phyloP scores from a whole-genome alignment of 2,113 vertebrate species.

The Thinocorus orbignyianus region DNA sequence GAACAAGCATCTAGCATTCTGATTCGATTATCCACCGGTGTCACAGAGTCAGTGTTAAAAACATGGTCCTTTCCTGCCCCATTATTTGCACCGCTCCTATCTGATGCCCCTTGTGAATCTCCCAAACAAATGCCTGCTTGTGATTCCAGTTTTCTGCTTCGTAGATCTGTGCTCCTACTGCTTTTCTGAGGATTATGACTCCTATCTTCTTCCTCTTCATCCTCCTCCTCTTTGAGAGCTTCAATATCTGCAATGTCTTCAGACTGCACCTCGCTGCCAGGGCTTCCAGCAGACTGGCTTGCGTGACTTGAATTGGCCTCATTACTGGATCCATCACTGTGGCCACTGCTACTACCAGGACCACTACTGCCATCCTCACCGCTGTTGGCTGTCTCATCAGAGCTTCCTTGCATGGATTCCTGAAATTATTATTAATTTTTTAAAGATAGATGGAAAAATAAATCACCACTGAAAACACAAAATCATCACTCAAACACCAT shows the following conservation, averaged over 20 bases:
- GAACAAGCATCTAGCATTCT: slow-evolving; percentile 88
- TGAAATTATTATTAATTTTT: slow-evolving; percentile 32
- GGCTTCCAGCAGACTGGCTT: slow-evolving; percentile 96
- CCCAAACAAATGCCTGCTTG: slow-evolving; percentile 83
- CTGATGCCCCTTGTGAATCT: slow-evolving; percentile 76
- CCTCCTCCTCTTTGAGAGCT: slow-evolving; percentile 94
- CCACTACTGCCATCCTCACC: slow-evolving; percentile 98
- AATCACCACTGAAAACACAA: not conserved
- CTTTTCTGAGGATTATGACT: slow-evolving; percentile 82
- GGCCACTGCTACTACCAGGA: slow-evolving; percentile 95
- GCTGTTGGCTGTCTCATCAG: slow-evolving; percentile 97
- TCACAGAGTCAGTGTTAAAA: slow-evolving; percentile 81
- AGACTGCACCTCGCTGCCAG: slow-evolving; percentile 93
- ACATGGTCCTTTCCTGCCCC: slow-evolving; percentile 81
- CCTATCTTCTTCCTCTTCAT: slow-evolving; percentile 86
- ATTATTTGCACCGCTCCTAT: slow-evolving; percentile 73
- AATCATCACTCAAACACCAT: not conserved
- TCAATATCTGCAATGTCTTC: slow-evolving; percentile 98
- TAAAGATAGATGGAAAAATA: not conserved
- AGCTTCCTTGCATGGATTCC: slow-evolving; percentile 99
- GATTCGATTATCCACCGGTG: slow-evolving; percentile 83
- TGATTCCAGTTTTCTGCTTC: slow-evolving; percentile 88
- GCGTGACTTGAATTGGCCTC: slow-evolving; percentile 94
- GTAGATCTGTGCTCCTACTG: slow-evolving; percentile 79
- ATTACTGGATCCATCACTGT: slow-evolving; percentile 94